phyloP scores from a whole-genome alignment of 35 echinoderm and acorn worm species.

The Amphiura filiformis region DNA sequence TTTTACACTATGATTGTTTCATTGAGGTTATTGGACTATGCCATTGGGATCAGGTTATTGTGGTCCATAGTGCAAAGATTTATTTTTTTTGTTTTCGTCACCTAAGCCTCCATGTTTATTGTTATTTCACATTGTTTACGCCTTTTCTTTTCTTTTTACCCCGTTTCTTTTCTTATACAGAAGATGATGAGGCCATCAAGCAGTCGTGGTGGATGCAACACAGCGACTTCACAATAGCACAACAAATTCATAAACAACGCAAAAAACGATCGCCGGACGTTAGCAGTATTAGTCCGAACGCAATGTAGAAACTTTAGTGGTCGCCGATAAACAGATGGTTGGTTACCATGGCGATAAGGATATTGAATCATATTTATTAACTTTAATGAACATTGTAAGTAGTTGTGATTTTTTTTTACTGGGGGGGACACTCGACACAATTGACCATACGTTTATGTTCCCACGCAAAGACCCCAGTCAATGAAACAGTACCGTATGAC shows the following conservation, averaged over 20 bases:
- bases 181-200: slow-evolving; percentile 36
- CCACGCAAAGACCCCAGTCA: too few relatives aligned
- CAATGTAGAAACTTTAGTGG: slow-evolving; percentile 89
- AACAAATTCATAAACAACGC: slow-evolving; percentile 20
- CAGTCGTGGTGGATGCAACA: slow-evolving; percentile 69
- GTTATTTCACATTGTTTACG: too few relatives aligned
- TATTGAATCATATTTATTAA: slow-evolving; percentile 91
- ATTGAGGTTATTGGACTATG: too few relatives aligned
- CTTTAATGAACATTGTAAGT: slow-evolving; percentile 99
- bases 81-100: too few relatives aligned
- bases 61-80: too few relatives aligned
- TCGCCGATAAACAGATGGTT: slow-evolving; percentile 87
- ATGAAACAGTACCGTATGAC: background rate
- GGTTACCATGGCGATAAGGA: slow-evolving; percentile 67
- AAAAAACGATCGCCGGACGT: slow-evolving; percentile 37
- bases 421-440: background rate
- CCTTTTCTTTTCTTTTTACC: too few relatives aligned
- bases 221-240: slow-evolving; percentile 63
- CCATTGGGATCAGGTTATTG: too few relatives aligned
- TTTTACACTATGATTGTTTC: too few relatives aligned
- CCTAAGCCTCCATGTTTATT: too few relatives aligned
- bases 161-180: slow-evolving; percentile 1
- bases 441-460: too few relatives aligned
- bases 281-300: slow-evolving; percentile 74
- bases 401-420: background rate